Conservation (phyloP, 2,888 invertebrate genomes). For the Anaspis maculata region DNA sequence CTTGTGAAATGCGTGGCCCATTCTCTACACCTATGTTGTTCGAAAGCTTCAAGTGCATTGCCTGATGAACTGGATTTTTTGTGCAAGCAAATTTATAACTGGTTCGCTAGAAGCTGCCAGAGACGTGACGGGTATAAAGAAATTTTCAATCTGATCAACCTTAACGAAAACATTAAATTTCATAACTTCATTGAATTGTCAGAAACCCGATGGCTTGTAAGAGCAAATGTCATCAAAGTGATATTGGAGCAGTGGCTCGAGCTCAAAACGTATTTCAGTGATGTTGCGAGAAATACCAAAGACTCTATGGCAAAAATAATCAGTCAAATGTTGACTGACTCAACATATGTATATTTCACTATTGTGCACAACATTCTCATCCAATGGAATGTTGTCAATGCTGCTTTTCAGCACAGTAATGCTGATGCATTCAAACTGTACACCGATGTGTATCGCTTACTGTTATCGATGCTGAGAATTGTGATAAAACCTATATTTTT, state of each 20-base stretch:
- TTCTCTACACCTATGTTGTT: slow-evolving; percentile 15
- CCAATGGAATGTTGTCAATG: slow-evolving; percentile 1
- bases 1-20: slow-evolving; percentile 18
- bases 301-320: not conserved
- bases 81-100: slow-evolving; percentile 16
- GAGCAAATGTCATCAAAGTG: slow-evolving; percentile 16
- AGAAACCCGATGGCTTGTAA: slow-evolving; percentile 17
- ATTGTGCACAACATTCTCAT: not conserved
- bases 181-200: slow-evolving; percentile 16
- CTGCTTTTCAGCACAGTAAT: not conserved
- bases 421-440: slow-evolving; percentile 1
- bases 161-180: slow-evolving; percentile 7
- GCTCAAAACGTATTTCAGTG: not conserved
- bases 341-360: not conserved
- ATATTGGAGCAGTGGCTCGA: slow-evolving; percentile 15
- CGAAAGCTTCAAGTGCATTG: slow-evolving; percentile 11
- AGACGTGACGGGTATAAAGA: slow-evolving; percentile 15
- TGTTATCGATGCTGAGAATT: not conserved
- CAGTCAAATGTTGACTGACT: not conserved
- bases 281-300: not conserved
- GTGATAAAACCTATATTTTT: slow-evolving; percentile 1
- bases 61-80: slow-evolving; percentile 19
- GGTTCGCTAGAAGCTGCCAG: slow-evolving; percentile 16
- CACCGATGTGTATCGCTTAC: not conserved
- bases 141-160: slow-evolving; percentile 14